phyloP scores from a whole-genome alignment of 1,140 invertebrate genomes.

The Grapholita molesta region DNA sequence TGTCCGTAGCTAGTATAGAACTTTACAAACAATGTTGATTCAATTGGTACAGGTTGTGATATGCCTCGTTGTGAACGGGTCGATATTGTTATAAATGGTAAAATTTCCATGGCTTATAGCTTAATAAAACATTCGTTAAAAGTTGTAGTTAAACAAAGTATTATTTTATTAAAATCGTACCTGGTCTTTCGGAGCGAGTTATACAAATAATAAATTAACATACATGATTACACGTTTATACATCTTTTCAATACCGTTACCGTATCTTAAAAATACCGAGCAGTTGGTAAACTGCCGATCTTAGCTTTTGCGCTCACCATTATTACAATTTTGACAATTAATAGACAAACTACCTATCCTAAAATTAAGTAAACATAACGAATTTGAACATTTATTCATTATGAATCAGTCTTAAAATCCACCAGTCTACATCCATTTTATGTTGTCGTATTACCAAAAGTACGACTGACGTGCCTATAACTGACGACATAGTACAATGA shows the following conservation, averaged over 20 bases:
- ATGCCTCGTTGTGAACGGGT: constrained; percentile 76
- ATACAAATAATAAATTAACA: constrained; percentile 67
- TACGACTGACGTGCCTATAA: not conserved
- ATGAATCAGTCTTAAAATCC: constrained; percentile 2
- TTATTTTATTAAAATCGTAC: constrained; percentile 76
- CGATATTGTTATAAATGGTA: constrained; percentile 77
- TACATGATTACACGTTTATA: constrained; percentile 66
- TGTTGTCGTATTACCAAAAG: not conserved
- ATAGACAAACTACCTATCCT: constrained; percentile 42
- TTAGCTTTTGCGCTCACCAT: constrained; percentile 52
- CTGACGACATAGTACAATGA: constrained; percentile 2
- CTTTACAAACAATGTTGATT: constrained; percentile 78
- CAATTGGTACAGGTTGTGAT: constrained; percentile 78
- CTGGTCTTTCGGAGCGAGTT: constrained; percentile 70
- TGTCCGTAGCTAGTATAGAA: constrained; percentile 77
- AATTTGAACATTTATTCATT: constrained; percentile 9
- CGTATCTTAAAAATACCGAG: constrained; percentile 20
- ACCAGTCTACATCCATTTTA: constrained; percentile 4
- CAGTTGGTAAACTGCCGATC: constrained; percentile 48
- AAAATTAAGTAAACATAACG: constrained; percentile 12
- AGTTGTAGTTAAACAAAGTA: constrained; percentile 73
- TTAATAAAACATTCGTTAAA: constrained; percentile 76
- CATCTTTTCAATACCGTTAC: constrained; percentile 63
- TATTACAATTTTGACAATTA: constrained; percentile 43
- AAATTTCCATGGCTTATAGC: constrained; percentile 76